Conservation (phyloP, 2,113 vertebrate genomes). For the Amphiprion ocellaris region DNA sequence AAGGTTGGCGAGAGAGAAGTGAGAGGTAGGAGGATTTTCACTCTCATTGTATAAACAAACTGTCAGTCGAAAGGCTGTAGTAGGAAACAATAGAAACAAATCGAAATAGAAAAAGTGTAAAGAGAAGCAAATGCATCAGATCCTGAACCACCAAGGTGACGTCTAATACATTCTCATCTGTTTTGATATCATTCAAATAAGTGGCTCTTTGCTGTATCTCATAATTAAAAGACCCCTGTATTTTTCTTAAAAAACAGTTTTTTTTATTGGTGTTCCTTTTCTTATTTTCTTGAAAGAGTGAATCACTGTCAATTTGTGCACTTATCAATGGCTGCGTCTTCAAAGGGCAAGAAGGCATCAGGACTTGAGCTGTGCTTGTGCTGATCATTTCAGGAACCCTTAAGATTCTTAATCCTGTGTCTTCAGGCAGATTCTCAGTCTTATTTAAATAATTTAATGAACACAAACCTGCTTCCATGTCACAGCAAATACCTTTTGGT, state of each 20-base stretch:
- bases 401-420: neutral
- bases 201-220: neutral
- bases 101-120: conserved; percentile 7
- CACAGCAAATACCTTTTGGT: neutral
- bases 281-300: neutral
- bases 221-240: neutral
- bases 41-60: conserved; percentile 29
- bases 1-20: conserved; percentile 12
- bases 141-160: neutral
- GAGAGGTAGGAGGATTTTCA: conserved; percentile 8
- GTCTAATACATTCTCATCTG: no score
- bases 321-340: neutral
- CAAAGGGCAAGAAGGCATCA: conserved; percentile 17
- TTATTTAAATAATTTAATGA: neutral
- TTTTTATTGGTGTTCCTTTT: neutral
- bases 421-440: neutral
- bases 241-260: neutral
- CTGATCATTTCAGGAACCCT: conserved; percentile 2
- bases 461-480: neutral
- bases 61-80: conserved; percentile 15
- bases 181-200: no score
- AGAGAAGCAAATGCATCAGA: neutral
- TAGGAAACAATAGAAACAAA: conserved; percentile 6
- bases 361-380: neutral
- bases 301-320: neutral